Conservation (phyloP, 2,113 vertebrate species). For the Oophaga pumilio region DNA sequence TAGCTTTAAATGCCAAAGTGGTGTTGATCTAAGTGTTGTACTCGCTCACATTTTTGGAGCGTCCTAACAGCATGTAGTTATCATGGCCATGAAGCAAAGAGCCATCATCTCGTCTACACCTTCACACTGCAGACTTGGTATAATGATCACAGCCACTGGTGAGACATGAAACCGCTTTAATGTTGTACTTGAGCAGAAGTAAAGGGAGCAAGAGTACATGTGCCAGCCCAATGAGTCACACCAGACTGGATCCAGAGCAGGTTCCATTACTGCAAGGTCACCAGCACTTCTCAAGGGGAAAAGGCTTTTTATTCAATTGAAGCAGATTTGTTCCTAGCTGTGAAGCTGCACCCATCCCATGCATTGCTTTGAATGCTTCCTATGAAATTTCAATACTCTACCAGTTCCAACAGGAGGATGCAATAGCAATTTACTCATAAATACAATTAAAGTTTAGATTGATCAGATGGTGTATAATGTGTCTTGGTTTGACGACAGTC, state of each 20-base stretch:
- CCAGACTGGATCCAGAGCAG: neutral
- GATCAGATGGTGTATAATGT: neutral
- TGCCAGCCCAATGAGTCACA: neutral
- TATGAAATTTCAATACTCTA: neutral
- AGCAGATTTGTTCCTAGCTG: neutral
- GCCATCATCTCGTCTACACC: neutral
- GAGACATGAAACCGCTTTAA: neutral
- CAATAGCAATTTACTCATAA: constrained; percentile 20
- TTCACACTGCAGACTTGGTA: neutral
- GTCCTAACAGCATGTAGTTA: neutral
- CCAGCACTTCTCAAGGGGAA: neutral
- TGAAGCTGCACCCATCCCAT: neutral
- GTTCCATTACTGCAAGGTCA: constrained; percentile 10
- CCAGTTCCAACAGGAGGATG: neutral
- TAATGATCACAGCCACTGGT: neutral
- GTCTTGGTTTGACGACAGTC: neutral
- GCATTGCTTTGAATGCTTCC: neutral
- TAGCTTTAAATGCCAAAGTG: neutral
- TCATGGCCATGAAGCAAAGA: neutral
- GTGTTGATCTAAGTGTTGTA: neutral
- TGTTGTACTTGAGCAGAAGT: neutral
- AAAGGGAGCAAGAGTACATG: neutral
- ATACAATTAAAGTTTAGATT: neutral
- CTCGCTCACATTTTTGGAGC: neutral
- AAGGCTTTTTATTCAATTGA: neutral